Conservation (phyloP, 2,797 vertebrate genomes). For the Meda fulgida region DNA sequence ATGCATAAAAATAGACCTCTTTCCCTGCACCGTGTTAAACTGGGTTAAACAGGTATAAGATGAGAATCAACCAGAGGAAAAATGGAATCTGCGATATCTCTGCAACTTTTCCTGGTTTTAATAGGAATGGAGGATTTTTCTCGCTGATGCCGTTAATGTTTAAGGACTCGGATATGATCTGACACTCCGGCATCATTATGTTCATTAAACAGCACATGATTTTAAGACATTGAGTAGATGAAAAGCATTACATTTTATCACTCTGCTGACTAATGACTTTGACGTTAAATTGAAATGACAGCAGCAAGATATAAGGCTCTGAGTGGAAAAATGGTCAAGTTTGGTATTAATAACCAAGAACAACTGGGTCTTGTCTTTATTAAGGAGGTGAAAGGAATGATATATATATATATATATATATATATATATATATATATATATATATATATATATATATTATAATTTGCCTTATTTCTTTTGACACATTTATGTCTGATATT, state of each 20-base stretch:
- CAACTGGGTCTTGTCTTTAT: conserved; percentile 40
- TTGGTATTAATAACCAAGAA: conserved; percentile 47
- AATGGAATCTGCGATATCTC: neutral
- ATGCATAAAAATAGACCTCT: conserved; percentile 19
- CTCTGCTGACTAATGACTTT: conserved; percentile 46
- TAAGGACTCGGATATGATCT: conserved; percentile 30
- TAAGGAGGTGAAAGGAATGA: conserved; percentile 16
- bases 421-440: no score
- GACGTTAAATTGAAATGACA: conserved; percentile 55
- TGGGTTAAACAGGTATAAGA: conserved; percentile 38
- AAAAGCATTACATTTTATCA: conserved; percentile 50
- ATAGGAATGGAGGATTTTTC: conserved; percentile 8
- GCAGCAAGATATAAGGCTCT: conserved; percentile 28
- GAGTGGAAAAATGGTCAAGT: conserved; percentile 37
- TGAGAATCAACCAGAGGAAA: neutral
- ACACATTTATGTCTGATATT: no score
- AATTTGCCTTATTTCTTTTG: neutral
- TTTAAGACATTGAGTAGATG: conserved; percentile 50
- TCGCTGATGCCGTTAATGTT: conserved; percentile 18
- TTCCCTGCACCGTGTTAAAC: neutral
- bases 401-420: no score
- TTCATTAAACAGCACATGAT: conserved; percentile 59
- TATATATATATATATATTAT: no score
- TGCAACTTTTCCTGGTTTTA: neutral
- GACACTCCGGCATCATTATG: conserved; percentile 47